Conservation (phyloP, 2,888 invertebrate genomes). For the Melinopterus prodromus region DNA sequence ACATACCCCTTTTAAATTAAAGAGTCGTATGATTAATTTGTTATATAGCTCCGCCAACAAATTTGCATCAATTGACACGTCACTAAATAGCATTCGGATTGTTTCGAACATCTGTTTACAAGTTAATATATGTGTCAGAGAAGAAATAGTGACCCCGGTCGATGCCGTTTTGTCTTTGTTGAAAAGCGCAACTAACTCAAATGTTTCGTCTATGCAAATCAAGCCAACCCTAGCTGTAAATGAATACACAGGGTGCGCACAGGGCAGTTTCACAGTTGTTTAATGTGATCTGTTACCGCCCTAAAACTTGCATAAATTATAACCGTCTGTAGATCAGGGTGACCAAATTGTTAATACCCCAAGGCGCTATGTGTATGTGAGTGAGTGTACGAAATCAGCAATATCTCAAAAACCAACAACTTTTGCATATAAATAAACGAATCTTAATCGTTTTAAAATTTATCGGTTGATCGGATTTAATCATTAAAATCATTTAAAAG, state of each 20-base stretch:
- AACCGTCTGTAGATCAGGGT: neutral
- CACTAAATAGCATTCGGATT: neutral
- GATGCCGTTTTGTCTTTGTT: neutral
- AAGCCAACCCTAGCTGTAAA: neutral
- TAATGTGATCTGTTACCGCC: neutral
- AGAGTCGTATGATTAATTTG: neutral
- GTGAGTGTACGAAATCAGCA: too few relatives aligned
- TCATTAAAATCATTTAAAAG: too few relatives aligned
- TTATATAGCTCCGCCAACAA: neutral
- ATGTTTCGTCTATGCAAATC: neutral
- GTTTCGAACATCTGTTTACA: constrained; percentile 21
- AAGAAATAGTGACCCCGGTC: constrained; percentile 8
- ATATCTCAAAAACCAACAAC: too few relatives aligned
- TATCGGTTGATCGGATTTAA: too few relatives aligned
- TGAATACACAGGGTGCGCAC: neutral
- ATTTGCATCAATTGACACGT: constrained; percentile 4
- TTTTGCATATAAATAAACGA: too few relatives aligned
- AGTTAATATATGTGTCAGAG: constrained; percentile 24
- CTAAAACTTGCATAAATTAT: neutral
- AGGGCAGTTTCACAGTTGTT: constrained; percentile 4
- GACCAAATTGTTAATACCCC: too few relatives aligned
- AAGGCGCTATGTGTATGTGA: too few relatives aligned
- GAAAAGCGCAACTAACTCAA: neutral
- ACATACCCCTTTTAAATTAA: neutral
- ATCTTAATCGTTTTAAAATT: too few relatives aligned